A percentile compares a stretch with the other conserved stretches of the same genome.
Evolutionary conservation across 64 coral and sea anemone genomes (phyloP).

Genomic region (Dendrophyllia cribrosa): DNA sequence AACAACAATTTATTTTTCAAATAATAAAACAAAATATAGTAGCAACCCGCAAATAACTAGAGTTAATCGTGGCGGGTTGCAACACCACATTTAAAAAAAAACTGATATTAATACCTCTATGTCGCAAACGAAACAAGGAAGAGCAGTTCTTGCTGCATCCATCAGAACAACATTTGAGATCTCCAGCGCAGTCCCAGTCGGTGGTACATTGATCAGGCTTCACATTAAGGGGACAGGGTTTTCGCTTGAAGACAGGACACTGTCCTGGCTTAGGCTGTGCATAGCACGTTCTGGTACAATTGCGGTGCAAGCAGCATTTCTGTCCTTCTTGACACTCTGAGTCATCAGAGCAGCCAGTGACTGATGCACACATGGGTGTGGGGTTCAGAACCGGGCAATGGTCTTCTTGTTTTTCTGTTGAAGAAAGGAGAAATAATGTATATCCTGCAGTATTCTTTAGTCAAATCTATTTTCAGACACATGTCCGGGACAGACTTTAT

Average conservation of each 20-base stretch:
- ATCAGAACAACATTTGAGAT: conserved; percentile 28
- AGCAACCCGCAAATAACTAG: too few relatives aligned
- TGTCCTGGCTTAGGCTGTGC: not conserved
- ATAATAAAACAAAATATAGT: too few relatives aligned
- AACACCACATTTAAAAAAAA: not conserved
- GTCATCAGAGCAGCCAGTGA: conserved; percentile 3
- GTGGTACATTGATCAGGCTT: not conserved
- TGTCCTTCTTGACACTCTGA: conserved; percentile 9
- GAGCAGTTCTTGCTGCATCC: not conserved
- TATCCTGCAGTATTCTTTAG: too few relatives aligned
- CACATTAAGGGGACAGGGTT: not conserved
- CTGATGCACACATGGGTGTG: not conserved
- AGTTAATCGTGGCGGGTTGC: too few relatives aligned
- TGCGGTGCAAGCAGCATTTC: conserved; percentile 7
- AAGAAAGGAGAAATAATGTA: not conserved
- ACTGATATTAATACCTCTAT: not conserved
- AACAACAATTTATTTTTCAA: too few relatives aligned
- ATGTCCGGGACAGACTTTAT: too few relatives aligned
- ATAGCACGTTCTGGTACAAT: conserved; percentile 5
- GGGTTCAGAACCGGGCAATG: not conserved
- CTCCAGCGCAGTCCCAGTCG: conserved; percentile 27
- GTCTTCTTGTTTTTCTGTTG: not conserved
- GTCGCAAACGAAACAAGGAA: not conserved
- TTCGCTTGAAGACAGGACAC: not conserved
- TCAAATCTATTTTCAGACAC: too few relatives aligned